These are phyloP conservation scores for Perca schrenkii DNA, from an alignment of 2,113 vertebrate species.

Conservation along the genomic window DNA sequence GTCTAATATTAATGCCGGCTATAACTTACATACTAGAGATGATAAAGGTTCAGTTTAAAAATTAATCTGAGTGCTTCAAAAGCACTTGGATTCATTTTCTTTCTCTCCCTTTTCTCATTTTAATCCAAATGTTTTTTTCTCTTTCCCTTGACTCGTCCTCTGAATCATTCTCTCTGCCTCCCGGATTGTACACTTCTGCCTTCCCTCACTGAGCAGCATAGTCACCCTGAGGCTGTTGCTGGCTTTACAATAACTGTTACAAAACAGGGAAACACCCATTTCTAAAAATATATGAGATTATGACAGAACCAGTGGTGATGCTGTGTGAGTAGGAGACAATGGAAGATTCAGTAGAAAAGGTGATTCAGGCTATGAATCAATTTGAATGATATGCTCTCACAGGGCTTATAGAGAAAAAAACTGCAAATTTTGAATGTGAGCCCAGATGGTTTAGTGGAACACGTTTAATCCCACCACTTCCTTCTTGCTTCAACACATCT, in stretches of 20 bases:
- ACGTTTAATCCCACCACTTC: background rate
- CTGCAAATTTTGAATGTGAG: background rate
- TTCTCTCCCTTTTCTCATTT: constrained; percentile 11
- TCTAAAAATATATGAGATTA: constrained; percentile 43
- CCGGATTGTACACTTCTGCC: background rate
- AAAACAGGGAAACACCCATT: constrained; percentile 30
- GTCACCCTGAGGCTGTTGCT: constrained; percentile 14
- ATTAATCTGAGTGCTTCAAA: constrained; percentile 27
- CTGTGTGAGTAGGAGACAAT: constrained; percentile 9
- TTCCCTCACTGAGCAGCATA: background rate
- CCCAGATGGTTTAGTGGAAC: background rate
- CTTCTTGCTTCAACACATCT: background rate
- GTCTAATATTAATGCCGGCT: constrained; percentile 18
- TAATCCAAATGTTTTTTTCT: constrained; percentile 20
- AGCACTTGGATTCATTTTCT: constrained; percentile 29
- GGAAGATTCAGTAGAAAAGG: background rate
- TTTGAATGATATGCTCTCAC: constrained; percentile 27
- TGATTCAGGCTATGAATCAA: background rate
- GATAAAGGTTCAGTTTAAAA: background rate
- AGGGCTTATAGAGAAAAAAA: background rate
- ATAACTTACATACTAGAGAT: constrained; percentile 16
- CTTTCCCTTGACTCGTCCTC: constrained; percentile 1
- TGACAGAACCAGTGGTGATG: background rate
- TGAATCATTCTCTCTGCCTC: constrained; percentile 48
- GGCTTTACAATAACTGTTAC: constrained; percentile 27